Percentiles rank a stretch among this genome's conserved stretches.
Evolutionary conservation across 2,113 vertebrate species (phyloP).

Genomic region (Astur gentilis): DNA sequence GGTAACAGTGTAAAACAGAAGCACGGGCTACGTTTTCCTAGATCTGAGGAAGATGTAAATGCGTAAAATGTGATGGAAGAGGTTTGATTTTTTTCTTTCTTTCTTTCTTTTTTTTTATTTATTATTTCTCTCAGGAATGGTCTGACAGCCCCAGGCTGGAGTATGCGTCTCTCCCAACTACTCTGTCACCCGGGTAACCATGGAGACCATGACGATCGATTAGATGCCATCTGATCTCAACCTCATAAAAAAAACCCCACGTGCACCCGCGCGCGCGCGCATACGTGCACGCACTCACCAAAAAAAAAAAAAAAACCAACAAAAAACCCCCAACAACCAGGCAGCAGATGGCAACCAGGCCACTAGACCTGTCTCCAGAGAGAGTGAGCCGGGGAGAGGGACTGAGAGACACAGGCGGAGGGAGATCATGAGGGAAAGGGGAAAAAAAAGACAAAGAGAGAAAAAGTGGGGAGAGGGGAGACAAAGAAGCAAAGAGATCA

Average conservation of each 20-base stretch:
- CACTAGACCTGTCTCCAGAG: conserved; percentile 78
- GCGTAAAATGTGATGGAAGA: conserved; percentile 54
- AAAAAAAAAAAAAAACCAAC: not conserved
- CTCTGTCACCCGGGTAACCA: conserved; percentile 86
- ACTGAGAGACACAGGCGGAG: conserved; percentile 2
- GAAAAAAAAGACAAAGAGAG: not conserved
- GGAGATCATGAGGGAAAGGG: not conserved
- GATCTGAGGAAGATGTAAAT: conserved; percentile 61
- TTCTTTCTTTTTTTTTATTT: not conserved
- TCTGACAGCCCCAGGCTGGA: conserved; percentile 78
- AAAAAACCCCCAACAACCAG: not conserved
- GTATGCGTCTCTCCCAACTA: conserved; percentile 77
- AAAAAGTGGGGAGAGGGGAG: not conserved
- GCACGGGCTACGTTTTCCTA: not conserved
- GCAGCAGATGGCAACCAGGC: conserved; percentile 85
- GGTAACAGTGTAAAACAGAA: conserved; percentile 36
- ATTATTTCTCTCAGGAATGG: conserved; percentile 66
- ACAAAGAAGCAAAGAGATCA: not conserved
- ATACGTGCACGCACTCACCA: not conserved
- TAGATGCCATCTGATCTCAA: conserved; percentile 86
- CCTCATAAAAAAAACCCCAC: conserved; percentile 76
- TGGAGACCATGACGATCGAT: conserved; percentile 88
- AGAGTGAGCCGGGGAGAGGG: conserved; percentile 49
- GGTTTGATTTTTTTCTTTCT: conserved; percentile 6
- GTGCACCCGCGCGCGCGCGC: not conserved